Percentiles rank a stretch among this genome's conserved stretches.
phyloP scores from a whole-genome alignment of 2,888 invertebrate genomes.

The Eristalis intricaria region DNA sequence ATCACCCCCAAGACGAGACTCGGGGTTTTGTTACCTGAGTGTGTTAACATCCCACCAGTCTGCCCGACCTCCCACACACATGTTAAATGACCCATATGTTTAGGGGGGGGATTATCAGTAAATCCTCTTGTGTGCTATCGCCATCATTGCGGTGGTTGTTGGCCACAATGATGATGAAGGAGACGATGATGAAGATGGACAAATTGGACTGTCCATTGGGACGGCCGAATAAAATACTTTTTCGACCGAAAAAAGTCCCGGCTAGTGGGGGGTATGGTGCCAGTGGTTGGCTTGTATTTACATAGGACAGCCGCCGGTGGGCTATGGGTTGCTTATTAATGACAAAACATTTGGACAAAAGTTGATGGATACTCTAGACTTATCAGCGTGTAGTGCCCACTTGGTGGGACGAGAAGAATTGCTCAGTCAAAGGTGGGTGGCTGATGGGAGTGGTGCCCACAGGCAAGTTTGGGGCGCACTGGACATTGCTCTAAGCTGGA shows the following conservation, averaged over 20 bases:
- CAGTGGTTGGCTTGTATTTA: slow-evolving; percentile 34
- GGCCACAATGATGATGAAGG: slow-evolving; percentile 34
- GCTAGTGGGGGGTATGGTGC: background rate
- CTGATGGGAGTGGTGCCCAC: no score
- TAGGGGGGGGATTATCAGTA: slow-evolving; percentile 48
- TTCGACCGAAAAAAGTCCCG: slow-evolving; percentile 9
- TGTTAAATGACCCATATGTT: slow-evolving; percentile 69
- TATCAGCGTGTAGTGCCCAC: background rate
- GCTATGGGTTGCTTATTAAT: slow-evolving; percentile 63
- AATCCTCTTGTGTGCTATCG: slow-evolving; percentile 60
- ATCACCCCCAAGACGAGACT: slow-evolving; percentile 25
- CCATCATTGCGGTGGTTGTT: slow-evolving; percentile 37
- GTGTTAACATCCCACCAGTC: slow-evolving; percentile 24
- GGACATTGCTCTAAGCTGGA: no score
- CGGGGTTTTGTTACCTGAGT: slow-evolving; percentile 50
- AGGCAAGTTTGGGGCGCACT: no score
- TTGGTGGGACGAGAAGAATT: background rate
- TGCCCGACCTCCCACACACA: slow-evolving; percentile 8
- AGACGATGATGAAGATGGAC: slow-evolving; percentile 67
- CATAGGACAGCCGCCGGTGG: slow-evolving; percentile 46
- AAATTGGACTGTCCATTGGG: slow-evolving; percentile 61
- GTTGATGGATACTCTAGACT: slow-evolving; percentile 5
- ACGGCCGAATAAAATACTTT: slow-evolving; percentile 49
- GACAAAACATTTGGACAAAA: slow-evolving; percentile 39
- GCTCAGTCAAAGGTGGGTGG: no score